These are phyloP conservation scores for Laupala kohalensis DNA, from an alignment of 1,140 invertebrate species.

Conservation along the genomic window DNA sequence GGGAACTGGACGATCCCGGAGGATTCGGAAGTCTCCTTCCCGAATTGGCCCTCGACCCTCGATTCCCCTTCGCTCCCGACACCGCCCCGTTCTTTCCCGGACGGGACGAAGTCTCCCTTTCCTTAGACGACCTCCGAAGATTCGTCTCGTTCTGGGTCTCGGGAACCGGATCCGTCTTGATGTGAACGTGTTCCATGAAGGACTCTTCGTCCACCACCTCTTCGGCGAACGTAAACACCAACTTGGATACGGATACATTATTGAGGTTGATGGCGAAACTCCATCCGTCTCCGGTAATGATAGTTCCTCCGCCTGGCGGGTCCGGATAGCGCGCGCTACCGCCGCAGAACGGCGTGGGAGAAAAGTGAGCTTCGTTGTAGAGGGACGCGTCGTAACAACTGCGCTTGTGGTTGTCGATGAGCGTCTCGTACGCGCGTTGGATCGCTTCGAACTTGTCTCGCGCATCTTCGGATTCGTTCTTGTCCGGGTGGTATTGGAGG, in stretches of 20 bases:
- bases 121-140: too few species aligned
- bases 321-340: too few species aligned
- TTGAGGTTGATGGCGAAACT: neutral
- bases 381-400: neutral
- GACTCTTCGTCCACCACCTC: neutral
- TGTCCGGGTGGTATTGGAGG: conserved; percentile 34
- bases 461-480: conserved; percentile 27
- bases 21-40: too few species aligned
- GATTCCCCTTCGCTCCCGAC: too few species aligned
- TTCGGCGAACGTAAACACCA: neutral
- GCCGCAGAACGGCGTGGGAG: neutral
- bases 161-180: too few species aligned
- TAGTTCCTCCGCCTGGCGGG: too few species aligned
- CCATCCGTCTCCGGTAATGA: neutral
- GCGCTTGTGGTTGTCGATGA: neutral
- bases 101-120: too few species aligned
- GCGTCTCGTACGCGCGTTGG: neutral
- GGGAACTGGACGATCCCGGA: too few species aligned
- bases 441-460: conserved; percentile 30
- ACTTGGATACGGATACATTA: neutral
- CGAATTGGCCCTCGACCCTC: too few species aligned
- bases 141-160: too few species aligned
- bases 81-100: too few species aligned
- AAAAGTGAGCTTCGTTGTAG: neutral
- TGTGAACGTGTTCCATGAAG: neutral